Evolutionary conservation across 2,888 invertebrate genomes (phyloP).

Genomic region (Serripes groenlandicus): DNA sequence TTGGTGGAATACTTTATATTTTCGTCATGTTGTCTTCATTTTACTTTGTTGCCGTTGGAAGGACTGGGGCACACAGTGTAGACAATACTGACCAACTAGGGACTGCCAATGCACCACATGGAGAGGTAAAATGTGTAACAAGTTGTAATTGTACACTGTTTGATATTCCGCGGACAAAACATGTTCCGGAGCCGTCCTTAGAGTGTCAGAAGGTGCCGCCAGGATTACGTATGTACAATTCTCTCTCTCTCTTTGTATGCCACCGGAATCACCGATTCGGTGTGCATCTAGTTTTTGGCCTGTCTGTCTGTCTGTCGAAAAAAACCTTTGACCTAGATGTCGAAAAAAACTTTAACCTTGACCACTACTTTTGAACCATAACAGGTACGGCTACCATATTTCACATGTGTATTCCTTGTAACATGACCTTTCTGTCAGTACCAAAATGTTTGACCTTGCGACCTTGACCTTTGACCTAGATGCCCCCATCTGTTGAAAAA

Average conservation of each 20-base stretch:
- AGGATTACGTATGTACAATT: conserved; percentile 7
- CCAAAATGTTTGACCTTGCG: no score
- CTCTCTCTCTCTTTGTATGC: background rate
- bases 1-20: conserved; percentile 1
- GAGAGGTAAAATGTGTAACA: background rate
- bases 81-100: background rate
- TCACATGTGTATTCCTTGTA: no score
- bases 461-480: no score
- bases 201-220: conserved; percentile 24
- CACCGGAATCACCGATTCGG: background rate
- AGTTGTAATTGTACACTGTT: conserved; percentile 16
- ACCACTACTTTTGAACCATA: background rate
- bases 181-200: background rate
- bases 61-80: background rate
- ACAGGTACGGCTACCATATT: background rate
- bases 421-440: no score
- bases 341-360: background rate
- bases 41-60: background rate
- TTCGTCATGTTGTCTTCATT: background rate
- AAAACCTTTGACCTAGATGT: no score
- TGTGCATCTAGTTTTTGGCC: background rate
- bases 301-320: background rate
- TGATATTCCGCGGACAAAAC: background rate
- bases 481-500: no score
- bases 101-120: background rate